Evolutionary conservation across 2,113 vertebrate species (phyloP).

Genomic region (Nibea albiflora): DNA sequence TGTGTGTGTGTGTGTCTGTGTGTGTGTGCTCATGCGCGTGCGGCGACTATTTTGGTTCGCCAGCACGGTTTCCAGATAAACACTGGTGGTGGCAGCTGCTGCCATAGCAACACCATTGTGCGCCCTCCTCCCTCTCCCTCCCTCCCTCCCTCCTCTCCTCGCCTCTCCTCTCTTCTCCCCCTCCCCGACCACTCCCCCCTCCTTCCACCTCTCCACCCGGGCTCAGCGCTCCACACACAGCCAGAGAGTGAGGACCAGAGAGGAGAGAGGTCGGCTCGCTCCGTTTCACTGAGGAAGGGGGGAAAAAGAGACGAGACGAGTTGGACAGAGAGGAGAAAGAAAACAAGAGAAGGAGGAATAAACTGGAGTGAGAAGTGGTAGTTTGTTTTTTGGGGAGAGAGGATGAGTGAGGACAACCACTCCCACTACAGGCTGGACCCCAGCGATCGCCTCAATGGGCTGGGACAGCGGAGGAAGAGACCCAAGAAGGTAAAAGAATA

Average conservation of each 20-base stretch:
- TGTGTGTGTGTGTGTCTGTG: slow-evolving; percentile 28
- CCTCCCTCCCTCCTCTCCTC: slow-evolving; percentile 18
- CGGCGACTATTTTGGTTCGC: slow-evolving; percentile 81
- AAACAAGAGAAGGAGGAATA: slow-evolving; percentile 37
- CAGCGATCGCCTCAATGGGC: slow-evolving; percentile 90
- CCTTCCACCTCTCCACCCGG: slow-evolving; percentile 28
- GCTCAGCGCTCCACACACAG: slow-evolving; percentile 29
- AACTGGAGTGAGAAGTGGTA: slow-evolving; percentile 1
- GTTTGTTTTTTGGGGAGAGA: slow-evolving; percentile 6
- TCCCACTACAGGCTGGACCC: slow-evolving; percentile 90
- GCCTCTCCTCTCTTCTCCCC: neutral
- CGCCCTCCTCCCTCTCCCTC: slow-evolving; percentile 70
- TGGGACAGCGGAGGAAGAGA: slow-evolving; percentile 88
- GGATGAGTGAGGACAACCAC: slow-evolving; percentile 85
- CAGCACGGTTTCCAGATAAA: slow-evolving; percentile 88
- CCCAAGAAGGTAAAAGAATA: slow-evolving; percentile 91
- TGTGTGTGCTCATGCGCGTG: slow-evolving; percentile 15
- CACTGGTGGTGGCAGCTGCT: slow-evolving; percentile 93
- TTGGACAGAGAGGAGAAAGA: slow-evolving; percentile 11
- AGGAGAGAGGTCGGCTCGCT: slow-evolving; percentile 61
- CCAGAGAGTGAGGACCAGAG: slow-evolving; percentile 59
- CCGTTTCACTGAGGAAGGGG: slow-evolving; percentile 20
- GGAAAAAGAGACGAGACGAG: slow-evolving; percentile 4
- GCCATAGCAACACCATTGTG: slow-evolving; percentile 89
- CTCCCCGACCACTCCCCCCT: too few species aligned